Evolutionary conservation across 2,888 invertebrate species (phyloP), one percentile per base, ranked within the genome.

Genomic region (Bembecia ichneumoniformis): DNA sequence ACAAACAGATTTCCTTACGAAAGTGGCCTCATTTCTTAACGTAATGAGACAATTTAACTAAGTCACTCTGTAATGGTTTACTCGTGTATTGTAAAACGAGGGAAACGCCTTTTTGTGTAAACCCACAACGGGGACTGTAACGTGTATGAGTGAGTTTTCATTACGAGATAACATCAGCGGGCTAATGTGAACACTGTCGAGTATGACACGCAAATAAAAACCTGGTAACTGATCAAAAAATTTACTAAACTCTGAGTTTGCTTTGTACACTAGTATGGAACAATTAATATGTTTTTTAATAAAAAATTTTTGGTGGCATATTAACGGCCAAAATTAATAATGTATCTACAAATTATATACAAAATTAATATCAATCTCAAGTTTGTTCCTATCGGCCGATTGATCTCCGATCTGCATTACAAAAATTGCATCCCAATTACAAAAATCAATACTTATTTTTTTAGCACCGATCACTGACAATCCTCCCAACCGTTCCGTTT

Each of bases 31-130:
- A 48, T 44, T 20, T 48, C 43, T 40, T 46, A 51, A 46, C 43
- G 34, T 59, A 59, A 59, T 58, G 58, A 59, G 56, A 53, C 55
- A 48, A 59, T 59, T 59, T 58, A 59, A 54, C 50, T 52, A 49
- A 54, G 51, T 53, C 58, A 58, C 55, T 35, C 53, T 55, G 53
- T 56, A 58, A 56, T 55, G 51, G 55, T 47, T 52, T 48, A 53
- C 56, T 34, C 49, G 47, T 53, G 53, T 58, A 58, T 50, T 51
- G 58, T 56, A 40, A 40, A 40, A 13, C 40, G 40, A n/a, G 40
- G 40, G 5, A 40, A 40, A 10, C 14, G 13, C 11, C 40, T 40
- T 40, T 40, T 40, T 40, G 40, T 40, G 40, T 11, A 40, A 28
- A 28, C 28, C n/a, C 47, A 15, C 35, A 15, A 35, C 35, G 35